These are phyloP conservation scores for Acanthiza pusilla DNA, from an alignment of 2,797 vertebrate species.

Conservation along the genomic window DNA sequence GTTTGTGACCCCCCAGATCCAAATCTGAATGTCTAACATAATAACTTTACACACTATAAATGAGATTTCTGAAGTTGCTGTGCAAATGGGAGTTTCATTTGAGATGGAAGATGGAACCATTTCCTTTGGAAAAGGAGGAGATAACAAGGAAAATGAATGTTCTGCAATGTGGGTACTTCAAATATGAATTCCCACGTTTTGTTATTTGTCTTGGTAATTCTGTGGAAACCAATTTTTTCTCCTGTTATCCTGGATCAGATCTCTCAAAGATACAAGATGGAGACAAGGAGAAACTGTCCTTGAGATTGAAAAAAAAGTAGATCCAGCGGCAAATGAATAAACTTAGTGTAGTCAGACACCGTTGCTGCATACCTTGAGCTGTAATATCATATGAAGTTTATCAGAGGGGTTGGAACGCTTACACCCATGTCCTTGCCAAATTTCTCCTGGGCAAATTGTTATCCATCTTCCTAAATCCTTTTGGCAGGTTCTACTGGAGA, in stretches of 20 bases:
- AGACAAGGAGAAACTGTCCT: neutral
- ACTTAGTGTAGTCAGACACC: neutral
- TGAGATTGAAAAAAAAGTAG: neutral
- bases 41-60: neutral
- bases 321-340: neutral
- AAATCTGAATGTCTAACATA: neutral
- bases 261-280: neutral
- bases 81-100: neutral
- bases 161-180: neutral
- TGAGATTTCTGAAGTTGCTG: neutral
- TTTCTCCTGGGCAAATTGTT: constrained; percentile 22
- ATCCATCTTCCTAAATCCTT: neutral
- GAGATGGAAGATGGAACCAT: neutral
- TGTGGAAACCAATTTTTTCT: neutral
- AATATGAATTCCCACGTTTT: neutral
- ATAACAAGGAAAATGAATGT: neutral
- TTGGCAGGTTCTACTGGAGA: constrained; percentile 1
- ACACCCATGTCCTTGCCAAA: neutral
- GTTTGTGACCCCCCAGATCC: neutral
- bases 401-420: neutral
- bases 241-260: neutral
- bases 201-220: neutral
- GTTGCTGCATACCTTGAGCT: neutral
- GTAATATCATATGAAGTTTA: constrained; percentile 1
- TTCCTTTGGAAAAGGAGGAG: neutral